phyloP scores from a whole-genome alignment of 2,797 vertebrate genomes.

The Florisuga fusca region DNA sequence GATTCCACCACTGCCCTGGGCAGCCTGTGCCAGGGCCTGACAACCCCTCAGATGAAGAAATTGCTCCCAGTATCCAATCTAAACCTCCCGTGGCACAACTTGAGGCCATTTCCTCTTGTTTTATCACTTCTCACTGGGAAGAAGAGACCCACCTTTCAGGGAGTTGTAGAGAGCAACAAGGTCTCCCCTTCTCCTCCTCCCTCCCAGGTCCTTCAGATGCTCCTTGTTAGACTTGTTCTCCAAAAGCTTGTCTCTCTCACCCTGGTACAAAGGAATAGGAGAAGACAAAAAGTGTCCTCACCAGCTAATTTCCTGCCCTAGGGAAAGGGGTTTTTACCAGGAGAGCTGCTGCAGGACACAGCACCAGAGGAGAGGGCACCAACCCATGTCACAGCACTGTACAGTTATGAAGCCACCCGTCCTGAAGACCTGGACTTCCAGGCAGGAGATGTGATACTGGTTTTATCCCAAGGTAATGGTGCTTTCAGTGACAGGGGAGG shows the following conservation, averaged over 20 bases:
- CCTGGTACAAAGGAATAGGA: background rate
- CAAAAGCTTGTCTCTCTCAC: background rate
- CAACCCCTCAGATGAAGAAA: no score
- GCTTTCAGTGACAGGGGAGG: background rate
- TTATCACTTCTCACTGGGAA: no score
- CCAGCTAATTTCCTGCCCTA: slow-evolving; percentile 40
- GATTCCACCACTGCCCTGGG: no score
- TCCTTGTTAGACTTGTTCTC: no score
- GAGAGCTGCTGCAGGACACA: slow-evolving; percentile 68
- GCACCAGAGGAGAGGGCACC: background rate
- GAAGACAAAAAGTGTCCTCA: background rate
- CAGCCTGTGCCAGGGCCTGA: no score
- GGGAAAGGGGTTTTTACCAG: slow-evolving; percentile 66
- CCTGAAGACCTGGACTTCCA: slow-evolving; percentile 91
- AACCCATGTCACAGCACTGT: slow-evolving; percentile 83
- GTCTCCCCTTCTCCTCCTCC: no score
- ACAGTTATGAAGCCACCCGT: slow-evolving; percentile 85
- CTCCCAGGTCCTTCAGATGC: no score
- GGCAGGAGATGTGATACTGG: slow-evolving; percentile 86
- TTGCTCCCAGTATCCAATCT: no score
- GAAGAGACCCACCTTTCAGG: no score
- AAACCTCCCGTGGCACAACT: no score
- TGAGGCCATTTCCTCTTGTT: no score
- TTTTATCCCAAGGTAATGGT: slow-evolving; percentile 85
- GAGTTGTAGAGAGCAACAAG: no score